Evolutionary conservation across 2,888 invertebrate species (phyloP).

Genomic region (Aphodius sticticus): DNA sequence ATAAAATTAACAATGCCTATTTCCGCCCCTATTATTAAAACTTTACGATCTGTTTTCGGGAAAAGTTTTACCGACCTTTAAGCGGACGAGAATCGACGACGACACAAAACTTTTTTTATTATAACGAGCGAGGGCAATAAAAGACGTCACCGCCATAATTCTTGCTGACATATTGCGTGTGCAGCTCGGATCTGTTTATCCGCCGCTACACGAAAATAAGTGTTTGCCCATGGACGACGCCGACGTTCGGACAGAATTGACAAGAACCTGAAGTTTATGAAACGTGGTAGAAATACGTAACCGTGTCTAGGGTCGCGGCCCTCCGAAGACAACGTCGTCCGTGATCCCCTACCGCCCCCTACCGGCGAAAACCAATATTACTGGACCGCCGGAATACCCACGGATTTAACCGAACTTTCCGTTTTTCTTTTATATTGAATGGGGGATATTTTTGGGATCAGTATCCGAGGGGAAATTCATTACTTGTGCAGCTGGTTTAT

Average conservation of each 20-base stretch:
- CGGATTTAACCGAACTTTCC: neutral
- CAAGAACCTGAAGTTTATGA: conserved; percentile 35
- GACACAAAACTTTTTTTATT: neutral
- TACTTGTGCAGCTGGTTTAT: too few relatives aligned
- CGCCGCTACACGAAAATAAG: neutral
- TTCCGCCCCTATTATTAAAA: neutral
- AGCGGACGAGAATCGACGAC: neutral
- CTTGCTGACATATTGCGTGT: neutral
- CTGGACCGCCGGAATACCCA: neutral
- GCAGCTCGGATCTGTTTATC: neutral
- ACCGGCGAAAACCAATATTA: neutral
- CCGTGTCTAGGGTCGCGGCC: neutral
- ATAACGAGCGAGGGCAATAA: neutral
- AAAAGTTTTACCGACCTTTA: neutral
- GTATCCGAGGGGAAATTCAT: too few relatives aligned
- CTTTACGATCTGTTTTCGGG: neutral
- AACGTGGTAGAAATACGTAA: conserved; percentile 35
- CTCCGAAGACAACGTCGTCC: neutral
- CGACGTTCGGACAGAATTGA: conserved; percentile 26
- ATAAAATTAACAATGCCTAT: neutral
- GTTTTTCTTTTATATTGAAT: neutral
- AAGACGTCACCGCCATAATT: neutral
- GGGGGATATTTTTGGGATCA: neutral
- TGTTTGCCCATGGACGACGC: conserved; percentile 1
- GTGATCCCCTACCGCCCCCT: neutral